Percentiles rank a stretch among this genome's conserved stretches.
Conservation (phyloP, 2,888 invertebrate species). For the Apoderus coryli region DNA sequence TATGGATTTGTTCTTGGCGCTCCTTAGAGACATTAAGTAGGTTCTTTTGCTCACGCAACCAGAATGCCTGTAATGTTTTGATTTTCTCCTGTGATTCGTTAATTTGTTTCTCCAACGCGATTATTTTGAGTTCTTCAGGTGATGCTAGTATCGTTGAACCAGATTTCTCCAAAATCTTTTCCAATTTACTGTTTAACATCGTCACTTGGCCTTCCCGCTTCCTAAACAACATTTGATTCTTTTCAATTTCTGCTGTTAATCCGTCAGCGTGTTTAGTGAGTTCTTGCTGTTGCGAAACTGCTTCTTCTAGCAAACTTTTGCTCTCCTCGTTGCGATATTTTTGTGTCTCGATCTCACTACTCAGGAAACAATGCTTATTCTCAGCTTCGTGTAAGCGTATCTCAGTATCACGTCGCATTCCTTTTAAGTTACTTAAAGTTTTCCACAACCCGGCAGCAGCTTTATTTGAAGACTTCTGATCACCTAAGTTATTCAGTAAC, state of each 20-base stretch:
- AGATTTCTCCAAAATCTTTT: constrained; percentile 33
- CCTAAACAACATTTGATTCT: constrained; percentile 28
- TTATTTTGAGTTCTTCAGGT: constrained; percentile 48
- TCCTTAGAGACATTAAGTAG: constrained; percentile 54
- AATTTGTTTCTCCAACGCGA: constrained; percentile 49
- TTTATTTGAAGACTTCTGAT: constrained; percentile 16
- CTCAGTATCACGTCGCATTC: constrained; percentile 31
- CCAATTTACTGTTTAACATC: constrained; percentile 37
- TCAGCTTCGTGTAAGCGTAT: constrained; percentile 32
- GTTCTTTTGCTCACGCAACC: constrained; percentile 63
- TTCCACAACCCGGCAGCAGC: constrained; percentile 16
- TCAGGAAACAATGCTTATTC: constrained; percentile 41
- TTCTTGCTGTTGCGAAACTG: constrained; percentile 26
- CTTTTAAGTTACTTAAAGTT: constrained; percentile 23
- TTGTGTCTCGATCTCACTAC: constrained; percentile 43
- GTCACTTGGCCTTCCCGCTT: constrained; percentile 38
- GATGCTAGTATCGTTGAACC: constrained; percentile 34
- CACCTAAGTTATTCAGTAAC: constrained; percentile 15
- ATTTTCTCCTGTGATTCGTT: constrained; percentile 44
- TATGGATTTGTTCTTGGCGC: constrained; percentile 49
- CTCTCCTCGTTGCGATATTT: constrained; percentile 23
- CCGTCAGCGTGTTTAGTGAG: constrained; percentile 34
- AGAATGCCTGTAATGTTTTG: constrained; percentile 51
- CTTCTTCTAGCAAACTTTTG: constrained; percentile 28
- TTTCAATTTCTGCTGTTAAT: constrained; percentile 34